Evolutionary conservation across 2,113 vertebrate species (phyloP), one percentile per base, ranked within the genome.

Genomic region (Psilopsiagon aurifrons): DNA sequence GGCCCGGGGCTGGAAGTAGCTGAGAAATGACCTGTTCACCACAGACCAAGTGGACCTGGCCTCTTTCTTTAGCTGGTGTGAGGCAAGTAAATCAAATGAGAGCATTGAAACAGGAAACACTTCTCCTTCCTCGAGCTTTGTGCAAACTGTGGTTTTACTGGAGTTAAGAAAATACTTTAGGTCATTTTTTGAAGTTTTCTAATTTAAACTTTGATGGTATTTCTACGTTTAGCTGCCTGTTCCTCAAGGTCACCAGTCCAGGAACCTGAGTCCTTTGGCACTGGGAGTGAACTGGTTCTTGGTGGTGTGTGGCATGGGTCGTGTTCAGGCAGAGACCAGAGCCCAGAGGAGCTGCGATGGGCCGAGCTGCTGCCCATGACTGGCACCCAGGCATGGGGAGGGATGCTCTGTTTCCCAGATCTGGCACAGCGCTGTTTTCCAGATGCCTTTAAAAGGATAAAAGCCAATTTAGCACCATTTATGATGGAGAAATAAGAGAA

Each of bases 301-400:
- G 33, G 33, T 16, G 22, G 33, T 59, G 22, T 35, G 22, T 35
- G 57, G 33, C 33, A 10, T 35, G 57, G 22, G 57, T 59, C 9
- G 1, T 35, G 57, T 15, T 15, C 33, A 13, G 55, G 33, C 33
- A 23, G 35, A 6, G 59, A 25, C 9, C 9, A 1, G 6, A 24
- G 31, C 46, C 3, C 0, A 2, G 22, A 37, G 10, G 9, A 46
- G 55, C 63, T 11, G 22, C 4, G 37, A 37, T 2, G 5, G 41
- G 27, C 15, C 5, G 7, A 7, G 3, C 57, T 17, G 29, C 46
- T 9, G 39, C 9, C 31, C 10, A 18, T 4, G 5, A 7, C 27
- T 18, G 27, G 37, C 52, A 80, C 51, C 66, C 4, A 0, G 11
- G 2, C 0, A 1, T 13, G 66, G 24, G 39, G 23, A 54, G n/a